Percentiles rank a stretch among this genome's conserved stretches.
Conservation (phyloP, 1,140 invertebrate species). For the Bombus terrestris region DNA sequence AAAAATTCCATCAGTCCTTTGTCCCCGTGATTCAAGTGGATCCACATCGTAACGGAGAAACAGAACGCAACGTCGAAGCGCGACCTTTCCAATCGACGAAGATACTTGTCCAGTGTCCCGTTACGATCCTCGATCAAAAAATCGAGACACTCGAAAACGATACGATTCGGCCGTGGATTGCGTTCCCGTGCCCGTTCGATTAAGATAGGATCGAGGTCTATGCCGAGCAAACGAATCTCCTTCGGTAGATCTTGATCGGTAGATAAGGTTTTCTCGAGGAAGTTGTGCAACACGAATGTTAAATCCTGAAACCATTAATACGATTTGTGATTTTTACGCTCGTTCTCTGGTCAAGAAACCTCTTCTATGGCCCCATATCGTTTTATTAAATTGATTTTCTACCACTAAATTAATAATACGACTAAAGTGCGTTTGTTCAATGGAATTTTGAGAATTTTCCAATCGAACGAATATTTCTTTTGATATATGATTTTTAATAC, state of each 20-base stretch:
- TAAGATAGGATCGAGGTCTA: constrained; percentile 89
- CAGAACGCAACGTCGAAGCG: constrained; percentile 89
- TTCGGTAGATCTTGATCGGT: constrained; percentile 63
- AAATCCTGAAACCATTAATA: constrained; percentile 82
- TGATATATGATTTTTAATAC: neutral
- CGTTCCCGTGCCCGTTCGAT: constrained; percentile 86
- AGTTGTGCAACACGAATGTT: constrained; percentile 84
- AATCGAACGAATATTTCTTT: neutral
- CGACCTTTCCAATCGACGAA: constrained; percentile 76
- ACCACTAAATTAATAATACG: too few species aligned
- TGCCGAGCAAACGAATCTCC: constrained; percentile 85
- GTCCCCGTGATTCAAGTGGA: constrained; percentile 92
- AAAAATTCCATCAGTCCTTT: constrained; percentile 86
- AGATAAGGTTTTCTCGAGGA: constrained; percentile 80
- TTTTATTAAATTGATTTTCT: too few species aligned
- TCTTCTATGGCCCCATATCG: fast-evolving
- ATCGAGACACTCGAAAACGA: constrained; percentile 85
- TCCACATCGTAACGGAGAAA: constrained; percentile 94
- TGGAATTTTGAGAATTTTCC: neutral
- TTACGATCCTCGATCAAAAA: constrained; percentile 83
- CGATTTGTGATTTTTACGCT: neutral
- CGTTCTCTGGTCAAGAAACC: neutral
- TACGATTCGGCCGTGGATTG: constrained; percentile 75
- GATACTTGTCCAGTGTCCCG: constrained; percentile 78
- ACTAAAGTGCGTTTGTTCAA: too few species aligned